Evolutionary conservation across 2,888 invertebrate species (phyloP).

Genomic region (Eristalis tenax): DNA sequence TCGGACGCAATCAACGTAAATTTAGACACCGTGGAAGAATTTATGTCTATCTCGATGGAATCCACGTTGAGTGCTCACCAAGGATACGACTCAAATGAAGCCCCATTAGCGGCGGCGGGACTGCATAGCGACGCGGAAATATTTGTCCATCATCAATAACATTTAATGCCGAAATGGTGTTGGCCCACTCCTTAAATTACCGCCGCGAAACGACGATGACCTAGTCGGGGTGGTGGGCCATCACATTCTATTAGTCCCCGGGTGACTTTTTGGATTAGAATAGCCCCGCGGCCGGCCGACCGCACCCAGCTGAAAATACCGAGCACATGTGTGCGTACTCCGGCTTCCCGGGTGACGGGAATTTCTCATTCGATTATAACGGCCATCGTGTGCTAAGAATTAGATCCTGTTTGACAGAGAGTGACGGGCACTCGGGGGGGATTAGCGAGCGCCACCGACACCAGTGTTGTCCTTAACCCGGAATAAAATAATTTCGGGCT

Average conservation of each 20-base stretch:
- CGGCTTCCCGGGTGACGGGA: conserved; percentile 17
- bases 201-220: conserved; percentile 3
- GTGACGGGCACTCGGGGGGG: conserved; percentile 9
- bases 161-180: conserved; percentile 51
- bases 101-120: conserved; percentile 15
- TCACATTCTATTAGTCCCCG: conserved; percentile 8
- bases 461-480: conserved; percentile 40
- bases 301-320: conserved; percentile 22
- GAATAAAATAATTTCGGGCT: conserved; percentile 14
- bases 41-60: conserved; percentile 28
- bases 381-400: conserved; percentile 53
- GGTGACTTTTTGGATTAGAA: conserved; percentile 27
- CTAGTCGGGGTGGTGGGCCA: neutral
- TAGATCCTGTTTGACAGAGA: conserved; percentile 38
- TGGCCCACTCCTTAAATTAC: conserved; percentile 50
- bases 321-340: neutral
- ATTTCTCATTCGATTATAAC: conserved; percentile 36
- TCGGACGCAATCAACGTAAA: conserved; percentile 44
- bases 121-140: conserved; percentile 31
- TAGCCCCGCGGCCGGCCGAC: neutral
- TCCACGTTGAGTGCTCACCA: conserved; percentile 29
- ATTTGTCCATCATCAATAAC: conserved; percentile 61
- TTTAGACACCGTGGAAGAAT: conserved; percentile 19
- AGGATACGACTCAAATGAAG: conserved; percentile 3
- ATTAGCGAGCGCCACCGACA: neutral